Base-by-base conservation (phyloP, 1,140 invertebrate genomes). In the Drosophila ohnishii region DNA sequence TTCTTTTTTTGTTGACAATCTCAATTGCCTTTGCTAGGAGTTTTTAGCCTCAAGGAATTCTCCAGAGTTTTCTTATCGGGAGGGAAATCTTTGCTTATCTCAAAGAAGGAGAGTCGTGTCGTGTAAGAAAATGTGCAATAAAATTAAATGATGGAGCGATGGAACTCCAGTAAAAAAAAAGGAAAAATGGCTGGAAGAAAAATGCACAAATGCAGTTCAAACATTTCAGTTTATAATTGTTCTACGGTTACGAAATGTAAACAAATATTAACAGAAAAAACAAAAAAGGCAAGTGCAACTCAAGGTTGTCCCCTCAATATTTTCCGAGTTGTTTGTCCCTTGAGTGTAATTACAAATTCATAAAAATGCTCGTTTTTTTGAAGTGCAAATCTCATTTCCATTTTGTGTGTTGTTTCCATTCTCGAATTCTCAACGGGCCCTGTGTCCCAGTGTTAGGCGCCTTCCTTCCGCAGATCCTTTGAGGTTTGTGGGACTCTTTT, bases 281-380 rank as follows among this genome's bases (percentile, higher is more conserved):
- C 25, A 22, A 35, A 51, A 53, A 22, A 48, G 25, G 0, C 32
- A 13, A 37, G 2, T 37, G 34, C 60, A 50, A 6, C 39, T 16
- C 56, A 56, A 40, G 39, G 22, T 50, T 47, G 9, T 56, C 40
- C 59, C 25, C 35, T 80, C 30, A 11, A 16, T 58, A 50, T 70
- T 57, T 35, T 10, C 10, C 10, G 5, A 22, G 7, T 48, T 40
- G 22, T 71, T 80, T 75, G 59, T 57, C 57, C 28, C 65, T 75
- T 8, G 59, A 62, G 40, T 64, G 32, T 70, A 57, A 65, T 82
- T 78, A 56, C 30, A 59, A 65, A 82, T 83, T 75, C 75, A 79
- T 62, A 51, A 70, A 65, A 78, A 63, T 73, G 5, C 50, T 30
- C 7, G 16, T 42, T 42, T 40, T 65, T 47, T 69, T 57, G 42